A percentile compares a stretch with the other conserved stretches of the same genome.
These are phyloP conservation scores for Sclerodermus sp. DNA, from an alignment of 2,888 invertebrate genomes.

Conservation along the genomic window DNA sequence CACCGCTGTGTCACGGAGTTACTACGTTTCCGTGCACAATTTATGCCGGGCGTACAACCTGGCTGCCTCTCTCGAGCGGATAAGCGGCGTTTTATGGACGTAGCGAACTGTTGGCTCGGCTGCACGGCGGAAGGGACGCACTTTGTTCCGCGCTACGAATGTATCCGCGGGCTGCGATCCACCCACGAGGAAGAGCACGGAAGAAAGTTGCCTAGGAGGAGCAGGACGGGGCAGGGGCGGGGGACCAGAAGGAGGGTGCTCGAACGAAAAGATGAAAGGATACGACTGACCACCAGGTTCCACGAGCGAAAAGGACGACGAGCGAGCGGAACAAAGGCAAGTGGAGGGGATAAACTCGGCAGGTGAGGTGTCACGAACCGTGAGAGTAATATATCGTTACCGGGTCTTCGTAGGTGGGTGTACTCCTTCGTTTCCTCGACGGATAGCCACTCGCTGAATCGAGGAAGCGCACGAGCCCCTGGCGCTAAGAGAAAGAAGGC, in stretches of 20 bases:
- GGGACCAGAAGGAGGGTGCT: slow-evolving; percentile 3
- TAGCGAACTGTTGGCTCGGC: slow-evolving; percentile 22
- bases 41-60: no score
- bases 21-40: no score
- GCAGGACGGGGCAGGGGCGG: slow-evolving; percentile 6
- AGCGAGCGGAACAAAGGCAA: neutral
- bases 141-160: slow-evolving; percentile 39
- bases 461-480: slow-evolving; percentile 33
- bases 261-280: no score
- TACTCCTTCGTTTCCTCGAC: slow-evolving; percentile 23
- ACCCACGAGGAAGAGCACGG: slow-evolving; percentile 50
- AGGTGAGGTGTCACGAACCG: slow-evolving; percentile 57
- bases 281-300: neutral
- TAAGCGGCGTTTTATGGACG: slow-evolving; percentile 27
- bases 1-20: no score
- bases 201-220: neutral
- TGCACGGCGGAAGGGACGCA: slow-evolving; percentile 35
- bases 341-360: slow-evolving; percentile 34
- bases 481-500: slow-evolving; percentile 45
- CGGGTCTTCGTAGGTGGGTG: slow-evolving; percentile 46
- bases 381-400: slow-evolving; percentile 55
- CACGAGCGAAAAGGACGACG: neutral
- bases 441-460: neutral
- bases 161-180: slow-evolving; percentile 45
- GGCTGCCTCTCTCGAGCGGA: slow-evolving; percentile 3